These are phyloP conservation scores for Drosophila littoralis DNA, from an alignment of 1,140 invertebrate genomes.

Conservation along the genomic window DNA sequence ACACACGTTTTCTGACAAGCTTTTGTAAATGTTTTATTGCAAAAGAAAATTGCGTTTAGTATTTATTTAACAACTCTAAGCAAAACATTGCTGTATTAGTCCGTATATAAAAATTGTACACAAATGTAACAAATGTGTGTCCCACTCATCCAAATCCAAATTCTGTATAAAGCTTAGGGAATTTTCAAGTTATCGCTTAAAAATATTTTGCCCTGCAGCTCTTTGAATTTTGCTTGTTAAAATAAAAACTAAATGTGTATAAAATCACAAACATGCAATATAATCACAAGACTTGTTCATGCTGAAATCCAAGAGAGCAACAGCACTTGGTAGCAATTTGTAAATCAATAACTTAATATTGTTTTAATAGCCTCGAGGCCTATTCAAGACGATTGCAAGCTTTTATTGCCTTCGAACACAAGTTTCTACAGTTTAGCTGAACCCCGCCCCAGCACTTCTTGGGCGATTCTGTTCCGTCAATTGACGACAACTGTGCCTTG, in stretches of 20 bases:
- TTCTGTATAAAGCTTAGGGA: neutral
- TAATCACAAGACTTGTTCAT: neutral
- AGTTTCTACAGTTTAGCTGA: slow-evolving; percentile 38
- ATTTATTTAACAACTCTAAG: too few relatives aligned
- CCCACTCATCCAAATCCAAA: neutral
- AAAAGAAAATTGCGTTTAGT: too few relatives aligned
- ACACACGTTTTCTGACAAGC: too few relatives aligned
- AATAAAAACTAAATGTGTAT: neutral
- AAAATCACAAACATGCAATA: too few relatives aligned
- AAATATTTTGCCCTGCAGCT: neutral
- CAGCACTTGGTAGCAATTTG: slow-evolving; percentile 46
- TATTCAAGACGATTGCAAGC: slow-evolving; percentile 52
- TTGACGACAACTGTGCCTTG: slow-evolving; percentile 70
- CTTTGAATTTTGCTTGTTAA: neutral
- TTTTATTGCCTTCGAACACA: slow-evolving; percentile 54
- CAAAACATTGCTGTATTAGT: too few relatives aligned
- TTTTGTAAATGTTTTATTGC: too few relatives aligned
- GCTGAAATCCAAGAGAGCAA: neutral
- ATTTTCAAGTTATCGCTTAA: neutral
- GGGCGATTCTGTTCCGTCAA: slow-evolving; percentile 62
- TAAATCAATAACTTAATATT: slow-evolving; percentile 48
- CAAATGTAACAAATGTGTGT: too few relatives aligned
- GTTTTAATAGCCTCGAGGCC: slow-evolving; percentile 28
- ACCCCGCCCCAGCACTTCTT: slow-evolving; percentile 42
- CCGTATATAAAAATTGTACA: too few relatives aligned